phyloP scores from a whole-genome alignment of 2,888 invertebrate species.

The Melinaea marsaeus region DNA sequence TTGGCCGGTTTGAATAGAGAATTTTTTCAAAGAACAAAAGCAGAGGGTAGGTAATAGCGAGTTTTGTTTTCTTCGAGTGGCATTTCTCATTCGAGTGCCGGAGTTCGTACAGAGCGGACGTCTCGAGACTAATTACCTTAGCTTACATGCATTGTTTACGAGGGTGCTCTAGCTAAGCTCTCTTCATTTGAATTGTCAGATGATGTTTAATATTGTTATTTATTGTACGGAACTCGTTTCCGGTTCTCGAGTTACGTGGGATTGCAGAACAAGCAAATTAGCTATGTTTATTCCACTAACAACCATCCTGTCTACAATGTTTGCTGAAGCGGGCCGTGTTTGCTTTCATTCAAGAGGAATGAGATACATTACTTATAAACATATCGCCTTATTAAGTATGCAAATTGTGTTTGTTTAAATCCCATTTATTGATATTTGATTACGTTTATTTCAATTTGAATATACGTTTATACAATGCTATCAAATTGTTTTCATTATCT shows the following conservation, averaged over 20 bases:
- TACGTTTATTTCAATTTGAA: slow-evolving; percentile 4
- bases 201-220: slow-evolving; percentile 71
- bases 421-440: slow-evolving; percentile 9
- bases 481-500: neutral
- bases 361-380: slow-evolving; percentile 26
- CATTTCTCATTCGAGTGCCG: slow-evolving; percentile 67
- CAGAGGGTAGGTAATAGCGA: slow-evolving; percentile 74
- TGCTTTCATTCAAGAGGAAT: slow-evolving; percentile 33
- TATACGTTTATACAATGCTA: no score
- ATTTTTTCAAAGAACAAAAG: slow-evolving; percentile 71
- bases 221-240: slow-evolving; percentile 53
- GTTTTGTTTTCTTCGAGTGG: slow-evolving; percentile 75
- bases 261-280: slow-evolving; percentile 70
- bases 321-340: slow-evolving; percentile 52
- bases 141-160: slow-evolving; percentile 58
- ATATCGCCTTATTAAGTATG: slow-evolving; percentile 21
- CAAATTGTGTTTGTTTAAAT: slow-evolving; percentile 22
- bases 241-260: slow-evolving; percentile 45
- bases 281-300: slow-evolving; percentile 59
- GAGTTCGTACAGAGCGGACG: slow-evolving; percentile 62
- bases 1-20: slow-evolving; percentile 75
- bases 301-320: slow-evolving; percentile 51
- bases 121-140: slow-evolving; percentile 72
- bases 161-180: slow-evolving; percentile 56
- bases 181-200: slow-evolving; percentile 53